These are phyloP conservation scores for Xylocampa areola DNA, from an alignment of 2,888 invertebrate species.

Conservation along the genomic window DNA sequence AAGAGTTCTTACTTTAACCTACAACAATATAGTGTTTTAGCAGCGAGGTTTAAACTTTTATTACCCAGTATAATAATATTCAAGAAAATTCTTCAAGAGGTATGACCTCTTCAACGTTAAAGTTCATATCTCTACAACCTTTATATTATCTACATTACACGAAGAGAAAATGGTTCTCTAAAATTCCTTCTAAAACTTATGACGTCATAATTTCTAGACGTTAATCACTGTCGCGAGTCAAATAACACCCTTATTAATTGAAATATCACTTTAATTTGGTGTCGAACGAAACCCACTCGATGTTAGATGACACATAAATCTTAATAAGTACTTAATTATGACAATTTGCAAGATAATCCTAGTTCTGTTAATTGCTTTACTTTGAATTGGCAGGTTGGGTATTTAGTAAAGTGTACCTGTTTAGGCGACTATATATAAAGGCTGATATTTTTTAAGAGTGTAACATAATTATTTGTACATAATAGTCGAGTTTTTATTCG, in stretches of 20 bases:
- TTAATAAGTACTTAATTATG: slow-evolving; percentile 18
- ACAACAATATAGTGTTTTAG: too few species aligned
- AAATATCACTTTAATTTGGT: slow-evolving; percentile 28
- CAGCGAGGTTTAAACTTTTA: too few species aligned
- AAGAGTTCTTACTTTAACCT: too few species aligned
- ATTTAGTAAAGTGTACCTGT: too few species aligned
- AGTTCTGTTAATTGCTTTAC: slow-evolving; percentile 26
- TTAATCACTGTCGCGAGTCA: slow-evolving; percentile 37
- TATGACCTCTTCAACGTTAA: too few species aligned
- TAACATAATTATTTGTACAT: too few species aligned
- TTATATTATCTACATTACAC: too few species aligned
- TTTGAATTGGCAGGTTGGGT: slow-evolving; percentile 8
- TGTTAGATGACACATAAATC: slow-evolving; percentile 40
- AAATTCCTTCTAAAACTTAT: not conserved
- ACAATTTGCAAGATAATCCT: slow-evolving; percentile 4
- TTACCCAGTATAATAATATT: too few species aligned
- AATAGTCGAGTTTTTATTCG: too few species aligned
- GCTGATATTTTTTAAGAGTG: not conserved
- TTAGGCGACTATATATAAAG: too few species aligned
- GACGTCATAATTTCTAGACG: slow-evolving; percentile 7
- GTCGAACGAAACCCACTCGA: slow-evolving; percentile 7
- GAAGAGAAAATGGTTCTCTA: not conserved
- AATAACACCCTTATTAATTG: slow-evolving; percentile 43
- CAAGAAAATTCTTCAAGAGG: too few species aligned
- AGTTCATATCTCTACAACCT: too few species aligned